Conservation (phyloP, 92 coral and sea anemone species). For the Zoanthus gigantus region DNA sequence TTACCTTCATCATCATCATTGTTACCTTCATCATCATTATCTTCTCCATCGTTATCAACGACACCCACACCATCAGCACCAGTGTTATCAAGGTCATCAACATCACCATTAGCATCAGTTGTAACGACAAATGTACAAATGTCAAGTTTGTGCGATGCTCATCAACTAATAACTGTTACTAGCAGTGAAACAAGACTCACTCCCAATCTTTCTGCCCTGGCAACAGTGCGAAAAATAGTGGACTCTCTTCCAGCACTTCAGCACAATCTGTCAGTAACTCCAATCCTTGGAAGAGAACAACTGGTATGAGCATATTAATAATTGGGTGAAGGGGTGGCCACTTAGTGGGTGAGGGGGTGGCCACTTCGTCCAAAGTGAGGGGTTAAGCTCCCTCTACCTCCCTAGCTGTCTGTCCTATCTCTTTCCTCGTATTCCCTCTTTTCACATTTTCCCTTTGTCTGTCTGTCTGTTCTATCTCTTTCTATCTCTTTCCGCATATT, state of each 20-base stretch:
- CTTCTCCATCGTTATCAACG: background rate
- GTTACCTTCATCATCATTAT: background rate
- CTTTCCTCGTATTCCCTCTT: no score
- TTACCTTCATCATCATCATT: background rate
- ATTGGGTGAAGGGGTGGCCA: no score
- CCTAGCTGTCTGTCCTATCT: no score
- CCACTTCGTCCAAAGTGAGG: no score
- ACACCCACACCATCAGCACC: background rate
- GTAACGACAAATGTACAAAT: background rate
- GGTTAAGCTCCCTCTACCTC: no score
- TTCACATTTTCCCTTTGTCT: no score
- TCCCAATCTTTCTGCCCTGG: slow-evolving; percentile 27
- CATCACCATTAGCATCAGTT: background rate
- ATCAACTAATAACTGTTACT: background rate
- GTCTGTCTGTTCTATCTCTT: no score
- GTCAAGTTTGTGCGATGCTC: background rate
- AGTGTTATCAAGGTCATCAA: background rate
- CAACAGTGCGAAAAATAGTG: slow-evolving; percentile 28
- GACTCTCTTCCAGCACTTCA: slow-evolving; percentile 13
- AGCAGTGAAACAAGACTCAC: background rate
- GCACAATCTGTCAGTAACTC: no score
- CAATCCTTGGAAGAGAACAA: no score
- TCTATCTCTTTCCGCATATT: no score
- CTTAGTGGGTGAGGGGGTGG: no score
- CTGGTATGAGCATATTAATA: no score